Evolutionary conservation across 2,888 invertebrate species (phyloP).

Genomic region (Catocala nupta): DNA sequence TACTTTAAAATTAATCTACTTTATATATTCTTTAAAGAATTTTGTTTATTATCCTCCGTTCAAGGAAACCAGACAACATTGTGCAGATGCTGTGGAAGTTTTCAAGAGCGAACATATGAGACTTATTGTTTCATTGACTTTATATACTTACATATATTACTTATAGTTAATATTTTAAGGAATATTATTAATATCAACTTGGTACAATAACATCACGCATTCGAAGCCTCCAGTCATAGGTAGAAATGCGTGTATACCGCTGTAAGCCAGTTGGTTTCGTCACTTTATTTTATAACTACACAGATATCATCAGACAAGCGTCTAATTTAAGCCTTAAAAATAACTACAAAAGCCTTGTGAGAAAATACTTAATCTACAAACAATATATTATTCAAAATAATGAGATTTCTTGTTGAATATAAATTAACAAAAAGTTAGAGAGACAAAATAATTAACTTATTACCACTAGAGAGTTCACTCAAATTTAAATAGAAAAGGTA

Average conservation of each 20-base stretch:
- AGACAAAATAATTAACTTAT: no score
- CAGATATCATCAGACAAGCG: no score
- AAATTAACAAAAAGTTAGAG: conserved; percentile 14
- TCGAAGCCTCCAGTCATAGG: no score
- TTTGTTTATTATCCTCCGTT: conserved; percentile 18
- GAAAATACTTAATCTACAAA: conserved; percentile 27
- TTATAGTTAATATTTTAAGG: no score
- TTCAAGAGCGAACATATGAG: conserved; percentile 35
- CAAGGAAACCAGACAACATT: conserved; percentile 32
- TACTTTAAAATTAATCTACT: conserved; percentile 31
- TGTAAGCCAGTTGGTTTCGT: no score
- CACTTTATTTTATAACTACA: no score
- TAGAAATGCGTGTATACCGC: no score
- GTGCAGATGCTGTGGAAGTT: conserved; percentile 47
- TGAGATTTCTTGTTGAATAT: conserved; percentile 16
- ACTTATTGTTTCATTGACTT: conserved; percentile 8
- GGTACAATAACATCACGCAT: no score
- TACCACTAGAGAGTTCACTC: neutral
- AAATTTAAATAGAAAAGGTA: conserved; percentile 6
- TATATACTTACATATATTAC: neutral
- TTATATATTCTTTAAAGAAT: conserved; percentile 20
- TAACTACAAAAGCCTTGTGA: neutral
- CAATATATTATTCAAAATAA: conserved; percentile 31
- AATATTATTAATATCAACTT: no score
- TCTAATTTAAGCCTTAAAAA: neutral